phyloP scores from a whole-genome alignment of 2,888 invertebrate genomes.

The Tetropium fuscum region DNA sequence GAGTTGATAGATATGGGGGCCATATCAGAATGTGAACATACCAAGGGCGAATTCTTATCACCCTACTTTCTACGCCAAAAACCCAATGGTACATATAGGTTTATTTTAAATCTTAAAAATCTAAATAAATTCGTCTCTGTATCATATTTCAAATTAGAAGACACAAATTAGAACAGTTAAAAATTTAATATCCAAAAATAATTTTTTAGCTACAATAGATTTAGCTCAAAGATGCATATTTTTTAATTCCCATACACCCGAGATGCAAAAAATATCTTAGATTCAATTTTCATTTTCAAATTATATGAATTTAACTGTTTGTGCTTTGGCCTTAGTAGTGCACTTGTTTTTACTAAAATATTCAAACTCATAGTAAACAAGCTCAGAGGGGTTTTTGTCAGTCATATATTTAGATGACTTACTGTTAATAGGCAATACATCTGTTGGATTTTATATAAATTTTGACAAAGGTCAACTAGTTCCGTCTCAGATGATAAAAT shows the following conservation, averaged over 20 bases:
- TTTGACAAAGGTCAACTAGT: too few species aligned
- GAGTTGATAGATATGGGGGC: background rate
- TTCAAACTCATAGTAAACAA: background rate
- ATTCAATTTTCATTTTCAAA: background rate
- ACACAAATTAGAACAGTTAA: background rate
- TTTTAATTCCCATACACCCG: background rate
- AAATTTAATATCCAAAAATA: background rate
- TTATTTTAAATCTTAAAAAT: constrained; percentile 3
- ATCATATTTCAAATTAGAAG: background rate
- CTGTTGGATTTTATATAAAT: too few species aligned
- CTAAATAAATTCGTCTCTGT: background rate
- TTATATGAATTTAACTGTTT: constrained; percentile 2
- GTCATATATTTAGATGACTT: too few species aligned
- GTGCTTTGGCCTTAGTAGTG: background rate
- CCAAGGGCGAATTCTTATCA: background rate
- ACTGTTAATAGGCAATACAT: too few species aligned
- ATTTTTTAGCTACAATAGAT: background rate
- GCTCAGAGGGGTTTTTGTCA: too few species aligned
- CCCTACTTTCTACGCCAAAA: background rate
- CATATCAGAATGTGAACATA: background rate
- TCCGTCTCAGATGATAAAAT: too few species aligned
- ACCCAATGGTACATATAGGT: background rate
- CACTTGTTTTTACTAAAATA: background rate
- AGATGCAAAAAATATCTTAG: background rate
- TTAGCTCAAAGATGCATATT: background rate